Evolutionary conservation across 2,888 invertebrate species (phyloP), one percentile per base, ranked within the genome.

Genomic region (Hermaeophaga mercurialis): DNA sequence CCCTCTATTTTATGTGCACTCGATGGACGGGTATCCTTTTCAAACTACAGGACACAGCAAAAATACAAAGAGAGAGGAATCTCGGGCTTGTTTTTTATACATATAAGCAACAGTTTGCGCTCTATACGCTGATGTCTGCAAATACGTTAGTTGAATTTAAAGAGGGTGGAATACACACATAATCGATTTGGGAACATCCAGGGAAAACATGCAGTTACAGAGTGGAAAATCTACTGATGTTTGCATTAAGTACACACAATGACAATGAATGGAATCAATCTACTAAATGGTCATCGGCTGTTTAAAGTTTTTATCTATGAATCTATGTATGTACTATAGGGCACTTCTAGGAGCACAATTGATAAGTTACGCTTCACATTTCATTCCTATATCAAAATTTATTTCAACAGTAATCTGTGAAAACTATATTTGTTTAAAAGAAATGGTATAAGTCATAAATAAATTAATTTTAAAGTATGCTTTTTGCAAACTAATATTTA

Each of bases 1-100:
- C 54, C 44, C 41, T 54, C 54, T 59, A 58, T 63, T 66, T 68
- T 66, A 64, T 64, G 61, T 60, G 52, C 65, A 63, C 61, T 62
- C 62, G 55, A 65, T 63, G 54, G 62, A 60, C 48, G 57, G 55
- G 55, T 48, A 47, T 38, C 54, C 54, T 38, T 50, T 56, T 52
- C 56, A 59, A 64, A 54, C 58, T 61, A 54, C 54, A 61, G 56
- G 58, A 56, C 62, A 58, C 59, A 62, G 54, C 58, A 61, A 58
- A 64, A 63, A 63, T 58, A 65, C 59, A 65, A 63, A 65, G 41
- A 19, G 39, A 49, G 31, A 49, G 58, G 59, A 15, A 6, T 8
- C 26, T 8, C 12, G 24, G 24, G 11, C 15, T 45, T 43, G 47
- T 24, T 50, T 50, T 56, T 58, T 58, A 39, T 54, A 48, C 15